Evolutionary conservation across 1,140 invertebrate species (phyloP).

Genomic region (Reticulitermes speratus): DNA sequence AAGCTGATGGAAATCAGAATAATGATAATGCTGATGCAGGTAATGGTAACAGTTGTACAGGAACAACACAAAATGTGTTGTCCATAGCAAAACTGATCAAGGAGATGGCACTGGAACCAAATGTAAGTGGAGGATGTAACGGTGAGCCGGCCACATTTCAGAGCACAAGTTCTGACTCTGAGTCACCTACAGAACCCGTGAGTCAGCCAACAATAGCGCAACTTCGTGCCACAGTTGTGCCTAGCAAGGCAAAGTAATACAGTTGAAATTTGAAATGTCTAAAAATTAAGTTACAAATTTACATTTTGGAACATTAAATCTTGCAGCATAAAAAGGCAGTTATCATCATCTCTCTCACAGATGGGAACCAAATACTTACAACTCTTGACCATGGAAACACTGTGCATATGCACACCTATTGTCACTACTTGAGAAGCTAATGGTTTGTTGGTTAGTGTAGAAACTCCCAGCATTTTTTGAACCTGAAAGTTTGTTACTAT

Average conservation of each 20-base stretch:
- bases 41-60: slow-evolving; percentile 43
- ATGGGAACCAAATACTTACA: neutral
- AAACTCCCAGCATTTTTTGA: too few species aligned
- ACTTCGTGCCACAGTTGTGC: neutral
- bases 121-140: neutral
- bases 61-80: neutral
- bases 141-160: slow-evolving; percentile 17
- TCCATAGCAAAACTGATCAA: neutral
- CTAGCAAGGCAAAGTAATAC: neutral
- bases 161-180: slow-evolving; percentile 56
- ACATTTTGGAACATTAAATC: neutral
- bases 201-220: slow-evolving; percentile 45
- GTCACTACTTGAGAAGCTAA: neutral
- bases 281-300: neutral
- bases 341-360: neutral
- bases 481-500: too few species aligned
- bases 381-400: neutral
- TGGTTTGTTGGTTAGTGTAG: neutral
- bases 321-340: neutral
- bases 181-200: slow-evolving; percentile 60
- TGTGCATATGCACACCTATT: neutral
- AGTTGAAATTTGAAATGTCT: neutral
- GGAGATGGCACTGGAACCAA: neutral
- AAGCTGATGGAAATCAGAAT: slow-evolving; percentile 38
- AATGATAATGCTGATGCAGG: slow-evolving; percentile 37